These are phyloP conservation scores for Drosophila diplacantha DNA, from an alignment of 2,888 invertebrate genomes.

Conservation along the genomic window DNA sequence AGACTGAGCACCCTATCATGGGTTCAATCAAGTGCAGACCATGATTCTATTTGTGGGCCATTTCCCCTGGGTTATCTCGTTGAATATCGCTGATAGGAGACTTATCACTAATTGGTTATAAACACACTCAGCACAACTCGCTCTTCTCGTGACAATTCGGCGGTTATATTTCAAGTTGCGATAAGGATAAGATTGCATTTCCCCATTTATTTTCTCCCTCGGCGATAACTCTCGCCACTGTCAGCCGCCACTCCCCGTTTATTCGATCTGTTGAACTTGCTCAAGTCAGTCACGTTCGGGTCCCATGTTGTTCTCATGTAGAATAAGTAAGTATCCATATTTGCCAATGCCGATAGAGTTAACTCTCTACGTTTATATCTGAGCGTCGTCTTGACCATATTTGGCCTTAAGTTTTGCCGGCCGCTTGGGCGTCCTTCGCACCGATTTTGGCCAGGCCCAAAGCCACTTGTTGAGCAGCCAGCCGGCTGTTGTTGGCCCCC, in stretches of 20 bases:
- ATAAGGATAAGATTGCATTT: slow-evolving; percentile 61
- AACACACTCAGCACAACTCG: slow-evolving; percentile 15
- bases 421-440: slow-evolving; percentile 62
- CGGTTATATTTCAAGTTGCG: slow-evolving; percentile 43
- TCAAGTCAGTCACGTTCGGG: slow-evolving; percentile 38
- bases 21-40: slow-evolving; percentile 35
- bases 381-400: slow-evolving; percentile 56
- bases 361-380: background rate
- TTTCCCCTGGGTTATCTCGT: slow-evolving; percentile 43
- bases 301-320: slow-evolving; percentile 16
- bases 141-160: slow-evolving; percentile 40
- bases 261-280: slow-evolving; percentile 15
- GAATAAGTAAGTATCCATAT: slow-evolving; percentile 51
- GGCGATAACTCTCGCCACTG: slow-evolving; percentile 9
- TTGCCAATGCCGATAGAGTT: slow-evolving; percentile 48
- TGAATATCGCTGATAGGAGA: slow-evolving; percentile 48
- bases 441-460: slow-evolving; percentile 50
- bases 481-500: slow-evolving; percentile 11
- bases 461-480: slow-evolving; percentile 60
- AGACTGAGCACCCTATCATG: slow-evolving; percentile 41
- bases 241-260: slow-evolving; percentile 29
- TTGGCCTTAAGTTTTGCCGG: slow-evolving; percentile 52
- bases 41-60: slow-evolving; percentile 28
- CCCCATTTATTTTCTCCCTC: slow-evolving; percentile 5
- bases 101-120: slow-evolving; percentile 57